A percentile compares a stretch with the other conserved stretches of the same genome.
Evolutionary conservation across 2,888 invertebrate species (phyloP).

Genomic region (Nephrocerus scutellatus): DNA sequence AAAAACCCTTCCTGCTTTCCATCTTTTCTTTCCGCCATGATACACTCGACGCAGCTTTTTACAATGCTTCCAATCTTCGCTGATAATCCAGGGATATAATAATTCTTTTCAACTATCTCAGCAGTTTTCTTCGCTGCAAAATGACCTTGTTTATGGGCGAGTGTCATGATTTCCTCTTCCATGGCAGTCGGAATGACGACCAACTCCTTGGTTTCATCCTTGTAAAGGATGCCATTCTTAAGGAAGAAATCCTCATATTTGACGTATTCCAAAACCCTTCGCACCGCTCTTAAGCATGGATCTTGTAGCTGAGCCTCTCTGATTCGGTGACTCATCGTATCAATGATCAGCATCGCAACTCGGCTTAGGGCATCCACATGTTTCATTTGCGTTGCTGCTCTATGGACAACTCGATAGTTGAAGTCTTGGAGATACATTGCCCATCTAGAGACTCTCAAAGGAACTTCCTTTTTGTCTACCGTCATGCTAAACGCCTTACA

Average conservation of each 20-base stretch:
- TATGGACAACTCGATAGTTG: conserved; percentile 14
- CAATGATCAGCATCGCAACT: conserved; percentile 9
- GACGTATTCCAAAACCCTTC: conserved; percentile 4
- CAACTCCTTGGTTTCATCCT: conserved; percentile 6
- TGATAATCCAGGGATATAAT: conserved; percentile 22
- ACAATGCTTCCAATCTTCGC: conserved; percentile 11
- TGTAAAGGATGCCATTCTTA: conserved; percentile 10
- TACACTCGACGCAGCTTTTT: conserved; percentile 17
- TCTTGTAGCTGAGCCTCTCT: conserved; percentile 3
- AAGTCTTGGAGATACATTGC: conserved; percentile 15
- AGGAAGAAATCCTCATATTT: conserved; percentile 8
- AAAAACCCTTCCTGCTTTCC: conserved; percentile 35
- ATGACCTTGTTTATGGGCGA: conserved; percentile 36
- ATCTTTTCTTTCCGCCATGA: conserved; percentile 22
- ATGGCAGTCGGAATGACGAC: conserved; percentile 35
- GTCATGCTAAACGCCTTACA: conserved; percentile 33
- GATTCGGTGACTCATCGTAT: conserved; percentile 1
- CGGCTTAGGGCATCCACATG: conserved; percentile 21
- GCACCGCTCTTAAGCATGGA: conserved; percentile 1
- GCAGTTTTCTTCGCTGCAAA: conserved; percentile 30
- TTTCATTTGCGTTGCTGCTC: conserved; percentile 14
- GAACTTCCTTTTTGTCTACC: conserved; percentile 29
- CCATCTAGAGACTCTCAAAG: conserved; percentile 13
- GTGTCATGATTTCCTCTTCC: conserved; percentile 32
- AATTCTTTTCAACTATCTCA: conserved; percentile 27